Evolutionary conservation across 1,140 invertebrate species (phyloP).

Genomic region (Pseudomyrmex pallidus): DNA sequence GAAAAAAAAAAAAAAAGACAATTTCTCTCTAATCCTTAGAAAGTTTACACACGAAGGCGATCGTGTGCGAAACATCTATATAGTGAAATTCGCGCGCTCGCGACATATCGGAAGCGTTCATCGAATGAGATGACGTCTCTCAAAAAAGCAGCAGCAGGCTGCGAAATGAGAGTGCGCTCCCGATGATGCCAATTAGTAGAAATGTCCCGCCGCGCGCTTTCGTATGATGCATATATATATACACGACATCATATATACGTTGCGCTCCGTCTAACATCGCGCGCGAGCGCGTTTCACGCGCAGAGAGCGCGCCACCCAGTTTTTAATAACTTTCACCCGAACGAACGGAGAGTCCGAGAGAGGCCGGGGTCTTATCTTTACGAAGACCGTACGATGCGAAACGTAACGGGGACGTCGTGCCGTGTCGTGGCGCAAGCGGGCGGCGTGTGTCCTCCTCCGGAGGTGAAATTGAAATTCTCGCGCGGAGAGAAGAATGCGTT

Average conservation of each 20-base stretch:
- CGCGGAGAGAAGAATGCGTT: slow-evolving; percentile 60
- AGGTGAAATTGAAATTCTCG: slow-evolving; percentile 68
- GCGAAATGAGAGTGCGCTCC: slow-evolving; percentile 4
- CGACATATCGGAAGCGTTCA: too few species aligned
- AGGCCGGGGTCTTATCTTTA: slow-evolving; percentile 61
- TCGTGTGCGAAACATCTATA: too few species aligned
- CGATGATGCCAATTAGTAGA: slow-evolving; percentile 4
- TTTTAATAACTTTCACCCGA: slow-evolving; percentile 73
- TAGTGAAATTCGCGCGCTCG: too few species aligned
- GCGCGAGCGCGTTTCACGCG: background rate
- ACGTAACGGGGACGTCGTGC: slow-evolving; percentile 64
- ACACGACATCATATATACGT: background rate
- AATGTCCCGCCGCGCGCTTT: background rate
- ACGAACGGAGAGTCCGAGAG: slow-evolving; percentile 9
- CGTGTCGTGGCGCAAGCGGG: background rate
- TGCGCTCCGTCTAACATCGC: slow-evolving; percentile 46
- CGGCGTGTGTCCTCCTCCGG: slow-evolving; percentile 18
- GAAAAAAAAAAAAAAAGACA: background rate
- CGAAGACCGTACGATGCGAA: slow-evolving; percentile 61
- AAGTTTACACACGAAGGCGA: too few species aligned
- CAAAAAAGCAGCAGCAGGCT: background rate
- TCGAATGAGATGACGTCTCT: too few species aligned
- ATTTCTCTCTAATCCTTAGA: background rate
- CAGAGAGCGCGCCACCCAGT: slow-evolving; percentile 22
- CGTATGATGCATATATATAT: too few species aligned